Evolutionary conservation across 2,888 invertebrate genomes (phyloP).

Genomic region (Blastobasis lacticolella): DNA sequence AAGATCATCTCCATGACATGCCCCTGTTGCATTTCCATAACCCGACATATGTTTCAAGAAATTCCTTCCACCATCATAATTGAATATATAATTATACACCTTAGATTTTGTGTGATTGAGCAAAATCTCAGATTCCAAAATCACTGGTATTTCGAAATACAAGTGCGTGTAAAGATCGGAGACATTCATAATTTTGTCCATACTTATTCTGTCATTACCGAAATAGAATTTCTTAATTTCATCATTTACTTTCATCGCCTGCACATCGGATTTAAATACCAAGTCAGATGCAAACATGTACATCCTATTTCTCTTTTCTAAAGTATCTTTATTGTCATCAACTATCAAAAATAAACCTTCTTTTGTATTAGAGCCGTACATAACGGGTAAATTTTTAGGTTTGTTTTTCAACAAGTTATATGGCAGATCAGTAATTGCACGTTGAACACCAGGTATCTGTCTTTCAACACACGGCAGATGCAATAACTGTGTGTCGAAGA

Average conservation of each 20-base stretch:
- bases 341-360: slow-evolving; percentile 45
- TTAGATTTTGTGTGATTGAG: slow-evolving; percentile 24
- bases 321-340: slow-evolving; percentile 27
- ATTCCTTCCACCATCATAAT: slow-evolving; percentile 52
- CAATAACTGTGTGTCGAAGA: slow-evolving; percentile 50
- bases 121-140: slow-evolving; percentile 41
- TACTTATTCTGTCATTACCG: slow-evolving; percentile 51
- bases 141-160: slow-evolving; percentile 53
- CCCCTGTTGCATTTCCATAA: slow-evolving; percentile 33
- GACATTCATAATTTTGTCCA: slow-evolving; percentile 41
- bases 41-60: slow-evolving; percentile 38
- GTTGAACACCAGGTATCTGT: slow-evolving; percentile 39
- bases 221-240: slow-evolving; percentile 56
- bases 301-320: slow-evolving; percentile 33
- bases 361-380: slow-evolving; percentile 46
- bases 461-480: slow-evolving; percentile 57
- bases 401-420: slow-evolving; percentile 42
- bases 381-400: slow-evolving; percentile 33
- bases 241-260: slow-evolving; percentile 32
- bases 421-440: slow-evolving; percentile 48
- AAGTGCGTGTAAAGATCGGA: slow-evolving; percentile 50
- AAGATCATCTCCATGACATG: slow-evolving; percentile 57
- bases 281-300: slow-evolving; percentile 59
- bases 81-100: slow-evolving; percentile 52
- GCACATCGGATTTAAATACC: slow-evolving; percentile 37